These are phyloP conservation scores for Itoplectis maculator DNA, from an alignment of 2,888 invertebrate species.

Conservation along the genomic window DNA sequence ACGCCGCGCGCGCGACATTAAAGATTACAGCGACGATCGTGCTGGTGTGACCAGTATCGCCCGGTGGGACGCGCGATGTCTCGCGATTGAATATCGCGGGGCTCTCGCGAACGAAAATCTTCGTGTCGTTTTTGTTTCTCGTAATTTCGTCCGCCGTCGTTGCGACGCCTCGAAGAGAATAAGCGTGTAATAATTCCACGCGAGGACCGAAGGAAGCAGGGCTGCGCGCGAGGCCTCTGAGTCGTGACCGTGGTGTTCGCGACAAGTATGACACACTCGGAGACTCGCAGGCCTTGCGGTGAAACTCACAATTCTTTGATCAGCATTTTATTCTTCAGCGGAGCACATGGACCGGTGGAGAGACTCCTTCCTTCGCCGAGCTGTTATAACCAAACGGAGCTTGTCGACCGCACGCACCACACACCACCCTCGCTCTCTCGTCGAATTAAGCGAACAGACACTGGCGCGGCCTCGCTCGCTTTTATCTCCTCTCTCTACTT, in stretches of 20 bases:
- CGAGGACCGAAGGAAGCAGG: neutral
- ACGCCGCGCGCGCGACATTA: conserved; percentile 65
- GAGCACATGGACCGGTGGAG: conserved; percentile 78
- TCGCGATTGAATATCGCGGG: conserved; percentile 3
- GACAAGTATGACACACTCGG: conserved; percentile 14
- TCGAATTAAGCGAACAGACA: conserved; percentile 58
- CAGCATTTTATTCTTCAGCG: conserved; percentile 80
- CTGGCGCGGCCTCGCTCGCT: conserved; percentile 58
- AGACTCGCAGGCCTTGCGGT: neutral
- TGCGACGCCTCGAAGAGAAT: neutral
- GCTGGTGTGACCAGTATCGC: conserved; percentile 25
- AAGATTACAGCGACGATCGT: conserved; percentile 65
- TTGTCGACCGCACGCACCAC: conserved; percentile 57
- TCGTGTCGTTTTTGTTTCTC: neutral
- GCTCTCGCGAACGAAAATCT: conserved; percentile 6
- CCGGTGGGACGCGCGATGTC: conserved; percentile 12
- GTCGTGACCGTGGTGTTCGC: neutral
- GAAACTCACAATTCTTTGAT: conserved; percentile 83
- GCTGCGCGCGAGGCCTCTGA: conserved; percentile 16
- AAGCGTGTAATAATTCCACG: neutral
- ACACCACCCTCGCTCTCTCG: conserved; percentile 63
- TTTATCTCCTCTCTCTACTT: conserved; percentile 53
- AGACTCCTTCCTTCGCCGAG: conserved; percentile 29
- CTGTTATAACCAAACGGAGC: conserved; percentile 18
- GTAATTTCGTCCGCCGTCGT: neutral